These are phyloP conservation scores for Aleiodes sp. DNA, from an alignment of 1,140 invertebrate genomes.

Conservation along the genomic window DNA sequence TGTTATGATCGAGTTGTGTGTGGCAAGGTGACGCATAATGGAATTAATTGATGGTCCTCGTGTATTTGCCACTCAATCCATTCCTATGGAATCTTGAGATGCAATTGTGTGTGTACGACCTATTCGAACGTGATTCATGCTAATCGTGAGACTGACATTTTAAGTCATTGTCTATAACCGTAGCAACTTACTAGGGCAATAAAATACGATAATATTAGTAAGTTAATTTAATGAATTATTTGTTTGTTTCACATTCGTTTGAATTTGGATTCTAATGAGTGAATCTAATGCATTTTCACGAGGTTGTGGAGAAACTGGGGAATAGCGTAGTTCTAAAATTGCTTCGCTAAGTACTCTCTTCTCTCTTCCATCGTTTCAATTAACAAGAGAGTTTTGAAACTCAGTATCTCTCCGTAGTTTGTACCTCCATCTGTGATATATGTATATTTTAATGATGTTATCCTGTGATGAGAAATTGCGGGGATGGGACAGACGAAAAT, in stretches of 20 bases:
- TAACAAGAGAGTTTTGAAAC: too few relatives aligned
- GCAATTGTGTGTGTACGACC: slow-evolving; percentile 30
- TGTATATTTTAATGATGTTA: too few relatives aligned
- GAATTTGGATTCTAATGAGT: too few relatives aligned
- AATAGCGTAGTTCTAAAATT: too few relatives aligned
- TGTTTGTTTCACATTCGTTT: neutral
- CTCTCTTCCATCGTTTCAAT: too few relatives aligned
- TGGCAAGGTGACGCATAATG: neutral
- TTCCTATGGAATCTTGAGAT: slow-evolving; percentile 27
- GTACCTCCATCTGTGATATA: too few relatives aligned
- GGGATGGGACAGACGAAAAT: too few relatives aligned
- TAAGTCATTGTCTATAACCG: slow-evolving; percentile 57
- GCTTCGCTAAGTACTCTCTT: too few relatives aligned
- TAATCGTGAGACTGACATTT: slow-evolving; percentile 66
- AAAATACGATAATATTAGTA: neutral
- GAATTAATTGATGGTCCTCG: slow-evolving; percentile 13
- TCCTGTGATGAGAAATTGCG: too few relatives aligned
- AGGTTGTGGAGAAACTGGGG: too few relatives aligned
- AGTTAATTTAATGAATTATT: neutral
- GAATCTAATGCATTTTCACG: too few relatives aligned
- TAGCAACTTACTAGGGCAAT: slow-evolving; percentile 32
- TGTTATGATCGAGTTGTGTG: neutral
- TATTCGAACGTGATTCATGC: slow-evolving; percentile 59
- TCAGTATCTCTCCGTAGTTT: too few relatives aligned
- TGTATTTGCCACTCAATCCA: slow-evolving; percentile 12